Evolutionary conservation across 2,888 invertebrate species (phyloP), one percentile per base, ranked within the genome.

Genomic region (Heteromurus nitidus): DNA sequence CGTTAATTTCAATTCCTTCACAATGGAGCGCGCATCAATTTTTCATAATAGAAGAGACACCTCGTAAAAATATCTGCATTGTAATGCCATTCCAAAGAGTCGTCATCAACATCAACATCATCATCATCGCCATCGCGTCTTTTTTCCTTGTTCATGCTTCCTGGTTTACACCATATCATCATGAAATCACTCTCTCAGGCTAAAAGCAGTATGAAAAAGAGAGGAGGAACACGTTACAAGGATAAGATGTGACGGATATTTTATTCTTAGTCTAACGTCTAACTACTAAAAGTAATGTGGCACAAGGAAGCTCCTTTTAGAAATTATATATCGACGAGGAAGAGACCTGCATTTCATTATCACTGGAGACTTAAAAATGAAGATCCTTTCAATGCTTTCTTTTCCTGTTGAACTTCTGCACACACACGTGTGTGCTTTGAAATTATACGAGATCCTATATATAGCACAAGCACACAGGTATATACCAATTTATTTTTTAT

Each of bases 81-180:
- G 55, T n/a, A 55, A 24, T 55, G 55, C 55, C 55, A 22, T 3
- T 55, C 55, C 55, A 55, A 22, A 55, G 16, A 3, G n/a, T 55
- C 55, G 55, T 70, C 80, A 73, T 65, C 58, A 64, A 62, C 68
- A 62, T 53, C 44, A 18, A 44, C 65, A 67, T 68, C 55, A 20
- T 65, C 36, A 47, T 60, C 44, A 50, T 50, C 47, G 44, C 26
- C 53, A 80, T 65, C 80, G 42, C 53, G 64, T 65, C 73, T 53
- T 62, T 73, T 79, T 81, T 81, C 75, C 80, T 80, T 80, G 28
- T 74, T 74, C 68, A 75, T 69, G 74, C 80, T 81, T 81, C 80
- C 80, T 81, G 73, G 74, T 75, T 30, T 60, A 18, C 18, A 22
- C 22, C 20, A 20, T 20, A 55, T 5, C 55, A 55, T 20, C 22